phyloP scores from a whole-genome alignment of 2,113 vertebrate species.

The Poeciliopsis turrubarensis region DNA sequence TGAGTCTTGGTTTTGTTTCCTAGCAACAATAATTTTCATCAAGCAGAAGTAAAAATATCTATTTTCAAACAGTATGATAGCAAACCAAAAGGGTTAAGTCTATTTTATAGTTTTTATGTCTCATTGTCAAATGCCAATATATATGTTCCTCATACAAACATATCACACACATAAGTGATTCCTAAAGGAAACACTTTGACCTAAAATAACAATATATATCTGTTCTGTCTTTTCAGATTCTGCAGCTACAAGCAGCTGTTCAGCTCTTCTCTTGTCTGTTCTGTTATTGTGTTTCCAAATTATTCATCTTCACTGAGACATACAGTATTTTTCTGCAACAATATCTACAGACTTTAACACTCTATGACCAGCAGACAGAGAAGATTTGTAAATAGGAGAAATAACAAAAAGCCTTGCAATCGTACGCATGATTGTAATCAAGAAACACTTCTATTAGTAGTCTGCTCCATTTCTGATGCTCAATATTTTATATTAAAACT shows the following conservation, averaged over 20 bases:
- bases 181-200: background rate
- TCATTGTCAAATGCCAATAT: background rate
- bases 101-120: background rate
- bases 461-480: background rate
- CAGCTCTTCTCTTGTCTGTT: background rate
- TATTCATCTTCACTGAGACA: conserved; percentile 20
- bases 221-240: conserved; percentile 22
- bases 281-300: conserved; percentile 1
- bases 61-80: background rate
- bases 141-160: background rate
- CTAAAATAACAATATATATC: background rate
- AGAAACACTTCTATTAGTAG: background rate
- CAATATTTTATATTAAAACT: background rate
- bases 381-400: background rate
- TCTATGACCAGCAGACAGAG: background rate
- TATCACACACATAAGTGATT: background rate
- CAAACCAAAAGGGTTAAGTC: background rate
- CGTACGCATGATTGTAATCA: background rate
- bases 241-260: conserved; percentile 17
- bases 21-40: background rate
- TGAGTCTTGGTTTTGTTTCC: background rate
- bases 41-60: too few relatives aligned
- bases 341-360: background rate
- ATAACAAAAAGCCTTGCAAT: background rate
- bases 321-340: background rate